Conservation (phyloP, 2,888 invertebrate species). For the Drosophila setosimentum region DNA sequence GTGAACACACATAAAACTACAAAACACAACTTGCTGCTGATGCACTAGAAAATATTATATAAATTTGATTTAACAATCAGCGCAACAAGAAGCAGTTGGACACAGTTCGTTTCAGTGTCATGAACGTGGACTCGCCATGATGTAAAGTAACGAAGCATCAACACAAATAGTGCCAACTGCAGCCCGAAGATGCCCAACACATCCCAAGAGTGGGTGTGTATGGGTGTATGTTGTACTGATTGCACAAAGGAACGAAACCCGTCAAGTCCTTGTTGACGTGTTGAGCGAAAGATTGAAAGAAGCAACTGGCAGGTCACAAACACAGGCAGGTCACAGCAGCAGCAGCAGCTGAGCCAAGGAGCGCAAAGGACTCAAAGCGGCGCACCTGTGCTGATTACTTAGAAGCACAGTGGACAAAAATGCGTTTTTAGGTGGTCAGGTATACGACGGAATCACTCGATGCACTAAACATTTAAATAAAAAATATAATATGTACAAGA, state of each 20-base stretch:
- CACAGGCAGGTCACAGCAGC: constrained; percentile 39
- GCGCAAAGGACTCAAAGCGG: constrained; percentile 18
- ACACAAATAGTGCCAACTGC: constrained; percentile 39
- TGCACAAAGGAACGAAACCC: constrained; percentile 70
- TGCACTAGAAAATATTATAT: constrained; percentile 31
- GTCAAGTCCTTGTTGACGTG: constrained; percentile 79
- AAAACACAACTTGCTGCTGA: constrained; percentile 7
- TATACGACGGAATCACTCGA: background rate
- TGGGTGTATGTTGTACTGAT: constrained; percentile 51
- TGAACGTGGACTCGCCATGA: constrained; percentile 39
- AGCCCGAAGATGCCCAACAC: constrained; percentile 19
- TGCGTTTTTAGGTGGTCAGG: background rate
- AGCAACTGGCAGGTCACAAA: constrained; percentile 49
- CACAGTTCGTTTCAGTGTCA: constrained; percentile 41
- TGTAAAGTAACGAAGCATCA: constrained; percentile 58
- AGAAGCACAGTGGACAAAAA: constrained; percentile 26
- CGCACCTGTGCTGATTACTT: constrained; percentile 52
- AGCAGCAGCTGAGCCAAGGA: constrained; percentile 9
- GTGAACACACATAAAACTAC: constrained; percentile 14
- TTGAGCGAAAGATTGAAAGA: constrained; percentile 68
- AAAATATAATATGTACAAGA: background rate
- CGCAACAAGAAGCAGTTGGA: constrained; percentile 54
- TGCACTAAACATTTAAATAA: background rate
- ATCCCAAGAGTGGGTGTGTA: background rate
- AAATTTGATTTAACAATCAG: constrained; percentile 51